phyloP scores from a whole-genome alignment of 37 sponge, comb jelly and placozoan genomes.

The Aphrocallistes beatrix region DNA sequence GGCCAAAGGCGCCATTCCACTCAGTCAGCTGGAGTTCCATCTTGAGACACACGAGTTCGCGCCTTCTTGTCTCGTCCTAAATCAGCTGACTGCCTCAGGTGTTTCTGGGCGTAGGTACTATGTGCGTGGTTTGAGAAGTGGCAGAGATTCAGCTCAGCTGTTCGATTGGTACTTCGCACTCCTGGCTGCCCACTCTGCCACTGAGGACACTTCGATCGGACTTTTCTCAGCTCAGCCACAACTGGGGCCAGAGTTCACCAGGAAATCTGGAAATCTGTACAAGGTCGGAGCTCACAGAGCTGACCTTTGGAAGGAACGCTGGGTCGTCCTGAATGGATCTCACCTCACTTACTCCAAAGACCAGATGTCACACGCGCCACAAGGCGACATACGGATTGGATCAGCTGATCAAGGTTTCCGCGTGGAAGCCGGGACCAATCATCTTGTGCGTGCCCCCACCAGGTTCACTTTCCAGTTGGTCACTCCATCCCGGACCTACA shows the following conservation, averaged over 20 bases:
- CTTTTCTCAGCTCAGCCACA: not conserved
- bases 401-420: not conserved
- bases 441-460: not conserved
- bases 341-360: not conserved
- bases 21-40: not conserved
- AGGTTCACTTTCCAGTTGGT: not conserved
- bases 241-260: too few relatives aligned
- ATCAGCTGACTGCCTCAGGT: not conserved
- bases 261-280: not conserved
- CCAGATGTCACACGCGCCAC: not conserved
- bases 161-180: slow-evolving; percentile 12
- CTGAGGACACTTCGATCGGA: not conserved
- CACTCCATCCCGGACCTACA: not conserved
- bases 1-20: not conserved
- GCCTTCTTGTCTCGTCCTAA: not conserved
- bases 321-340: not conserved
- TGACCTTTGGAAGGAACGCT: not conserved
- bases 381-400: not conserved
- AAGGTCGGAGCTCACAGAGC: not conserved
- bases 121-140: not conserved
- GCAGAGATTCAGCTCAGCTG: not conserved
- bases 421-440: not conserved
- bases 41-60: not conserved
- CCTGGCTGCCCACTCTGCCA: not conserved
- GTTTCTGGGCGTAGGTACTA: not conserved